Evolutionary conservation across 2,888 invertebrate species (phyloP).

Genomic region (Apamea sordens): DNA sequence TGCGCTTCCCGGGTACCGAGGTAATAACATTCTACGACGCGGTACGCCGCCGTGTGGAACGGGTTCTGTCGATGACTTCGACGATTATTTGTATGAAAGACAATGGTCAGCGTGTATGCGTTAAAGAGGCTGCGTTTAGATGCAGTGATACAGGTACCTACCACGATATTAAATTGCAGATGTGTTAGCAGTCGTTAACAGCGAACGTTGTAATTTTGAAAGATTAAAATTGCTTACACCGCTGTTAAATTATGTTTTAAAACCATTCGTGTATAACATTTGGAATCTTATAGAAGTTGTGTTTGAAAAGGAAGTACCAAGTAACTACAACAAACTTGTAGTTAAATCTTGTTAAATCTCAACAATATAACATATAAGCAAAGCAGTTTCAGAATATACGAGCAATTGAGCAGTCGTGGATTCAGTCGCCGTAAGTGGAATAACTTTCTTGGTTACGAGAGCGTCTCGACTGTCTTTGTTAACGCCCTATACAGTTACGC

Average conservation of each 20-base stretch:
- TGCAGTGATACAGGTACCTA: slow-evolving; percentile 48
- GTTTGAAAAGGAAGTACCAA: neutral
- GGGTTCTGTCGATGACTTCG: slow-evolving; percentile 89
- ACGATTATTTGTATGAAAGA: slow-evolving; percentile 88
- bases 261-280: neutral
- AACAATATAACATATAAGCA: slow-evolving; percentile 70
- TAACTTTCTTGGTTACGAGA: slow-evolving; percentile 80
- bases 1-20: slow-evolving; percentile 87
- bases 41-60: slow-evolving; percentile 89
- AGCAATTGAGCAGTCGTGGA: slow-evolving; percentile 73
- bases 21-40: slow-evolving; percentile 90
- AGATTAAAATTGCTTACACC: slow-evolving; percentile 19
- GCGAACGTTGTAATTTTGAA: slow-evolving; percentile 4
- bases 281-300: neutral
- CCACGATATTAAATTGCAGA: slow-evolving; percentile 42
- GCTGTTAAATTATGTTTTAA: slow-evolving; percentile 10
- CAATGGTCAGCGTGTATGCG: slow-evolving; percentile 83
- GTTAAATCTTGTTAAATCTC: slow-evolving; percentile 60
- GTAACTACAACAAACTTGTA: slow-evolving; percentile 49
- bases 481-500: slow-evolving; percentile 81
- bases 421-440: slow-evolving; percentile 76
- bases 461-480: slow-evolving; percentile 79
- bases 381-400: slow-evolving; percentile 61
- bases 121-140: slow-evolving; percentile 75
- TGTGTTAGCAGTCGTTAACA: slow-evolving; percentile 33